phyloP scores from a whole-genome alignment of 30 jellyfish, hydroid and myxozoan genomes.

The Hydractinia symbiolongicarpus region DNA sequence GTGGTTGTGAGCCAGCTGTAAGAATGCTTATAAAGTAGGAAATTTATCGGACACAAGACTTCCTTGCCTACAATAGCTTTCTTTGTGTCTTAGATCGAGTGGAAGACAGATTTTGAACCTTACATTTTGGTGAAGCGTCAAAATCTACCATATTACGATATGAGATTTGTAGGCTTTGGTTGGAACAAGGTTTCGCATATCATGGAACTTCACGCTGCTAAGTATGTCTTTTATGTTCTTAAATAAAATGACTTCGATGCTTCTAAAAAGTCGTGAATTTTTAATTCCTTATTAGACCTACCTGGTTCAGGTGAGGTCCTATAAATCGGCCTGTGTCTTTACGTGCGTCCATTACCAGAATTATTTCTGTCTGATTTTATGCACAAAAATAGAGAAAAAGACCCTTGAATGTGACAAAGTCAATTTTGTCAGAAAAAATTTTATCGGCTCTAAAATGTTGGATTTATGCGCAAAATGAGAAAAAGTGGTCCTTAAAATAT shows the following conservation, averaged over 20 bases:
- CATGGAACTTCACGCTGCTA: slow-evolving; percentile 79
- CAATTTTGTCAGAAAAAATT: too few relatives aligned
- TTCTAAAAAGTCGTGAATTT: background rate
- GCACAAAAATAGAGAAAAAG: too few relatives aligned
- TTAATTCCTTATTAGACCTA: background rate
- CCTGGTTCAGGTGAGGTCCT: background rate
- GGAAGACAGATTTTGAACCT: slow-evolving; percentile 95
- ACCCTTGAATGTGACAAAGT: too few relatives aligned
- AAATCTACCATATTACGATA: slow-evolving; percentile 59
- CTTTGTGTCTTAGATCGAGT: slow-evolving; percentile 39
- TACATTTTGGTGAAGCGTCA: slow-evolving; percentile 62
- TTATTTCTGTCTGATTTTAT: background rate
- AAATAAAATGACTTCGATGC: too few relatives aligned
- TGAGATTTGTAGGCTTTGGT: slow-evolving; percentile 92
- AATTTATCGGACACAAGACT: too few relatives aligned
- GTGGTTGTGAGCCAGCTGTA: too few relatives aligned
- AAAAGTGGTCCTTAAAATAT: too few relatives aligned
- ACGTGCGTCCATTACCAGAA: background rate
- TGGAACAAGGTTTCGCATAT: slow-evolving; percentile 99
- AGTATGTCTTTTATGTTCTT: slow-evolving; percentile 26
- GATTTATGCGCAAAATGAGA: too few relatives aligned
- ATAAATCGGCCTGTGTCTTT: too few relatives aligned
- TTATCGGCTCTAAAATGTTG: too few relatives aligned
- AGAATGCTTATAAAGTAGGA: too few relatives aligned
- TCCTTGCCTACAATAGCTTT: background rate